Conservation (phyloP, 2,888 invertebrate species). For the Nomada ruficornis region DNA sequence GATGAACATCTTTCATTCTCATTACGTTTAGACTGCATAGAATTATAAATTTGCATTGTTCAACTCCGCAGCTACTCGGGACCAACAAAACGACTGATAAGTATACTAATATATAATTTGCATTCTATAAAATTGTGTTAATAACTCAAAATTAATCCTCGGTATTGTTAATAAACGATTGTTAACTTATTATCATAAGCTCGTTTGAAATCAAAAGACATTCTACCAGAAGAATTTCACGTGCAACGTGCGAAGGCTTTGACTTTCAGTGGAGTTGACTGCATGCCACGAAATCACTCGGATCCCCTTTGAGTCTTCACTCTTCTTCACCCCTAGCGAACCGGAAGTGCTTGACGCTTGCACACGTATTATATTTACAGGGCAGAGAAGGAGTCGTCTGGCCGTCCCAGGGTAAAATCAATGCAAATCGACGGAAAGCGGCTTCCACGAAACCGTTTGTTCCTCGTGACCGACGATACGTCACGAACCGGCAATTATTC, state of each 20-base stretch:
- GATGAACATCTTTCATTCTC: not conserved
- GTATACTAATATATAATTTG: no score
- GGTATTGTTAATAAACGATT: no score
- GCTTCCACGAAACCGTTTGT: slow-evolving; percentile 38
- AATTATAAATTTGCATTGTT: no score
- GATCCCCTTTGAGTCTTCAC: slow-evolving; percentile 12
- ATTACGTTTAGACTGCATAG: no score
- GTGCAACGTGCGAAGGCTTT: not conserved
- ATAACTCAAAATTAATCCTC: no score
- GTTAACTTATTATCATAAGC: no score
- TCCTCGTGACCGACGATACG: slow-evolving; percentile 47
- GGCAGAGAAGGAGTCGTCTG: slow-evolving; percentile 24
- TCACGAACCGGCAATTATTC: slow-evolving; percentile 66
- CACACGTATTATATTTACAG: slow-evolving; percentile 22
- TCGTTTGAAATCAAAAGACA: not conserved
- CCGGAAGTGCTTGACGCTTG: slow-evolving; percentile 54
- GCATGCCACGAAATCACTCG: slow-evolving; percentile 19
- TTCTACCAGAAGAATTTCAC: not conserved
- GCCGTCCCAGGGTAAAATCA: slow-evolving; percentile 30
- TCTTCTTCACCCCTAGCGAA: slow-evolving; percentile 13
- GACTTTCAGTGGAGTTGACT: slow-evolving; percentile 23
- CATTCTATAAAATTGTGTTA: no score
- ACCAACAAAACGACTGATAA: no score
- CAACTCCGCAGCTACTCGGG: no score
- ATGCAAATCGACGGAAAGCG: slow-evolving; percentile 41